These are phyloP conservation scores for Chaetophractus vellerosus DNA, from an alignment of 2,797 vertebrate genomes.

Conservation along the genomic window DNA sequence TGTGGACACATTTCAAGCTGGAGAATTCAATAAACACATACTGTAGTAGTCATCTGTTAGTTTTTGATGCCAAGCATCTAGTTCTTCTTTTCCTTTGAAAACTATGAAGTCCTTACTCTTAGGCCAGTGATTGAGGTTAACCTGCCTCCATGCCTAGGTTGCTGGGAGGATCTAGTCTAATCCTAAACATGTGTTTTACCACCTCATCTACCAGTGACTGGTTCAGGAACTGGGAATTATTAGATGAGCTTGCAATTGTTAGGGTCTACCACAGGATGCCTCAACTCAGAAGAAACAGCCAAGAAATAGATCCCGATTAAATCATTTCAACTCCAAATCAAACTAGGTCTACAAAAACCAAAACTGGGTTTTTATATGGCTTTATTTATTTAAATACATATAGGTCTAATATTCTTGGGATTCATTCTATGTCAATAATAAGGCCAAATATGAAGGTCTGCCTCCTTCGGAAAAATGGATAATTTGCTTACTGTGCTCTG, in stretches of 20 bases:
- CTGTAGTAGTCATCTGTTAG: neutral
- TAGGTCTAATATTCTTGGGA: neutral
- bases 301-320: neutral
- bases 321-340: slow-evolving; percentile 9
- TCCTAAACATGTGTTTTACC: neutral
- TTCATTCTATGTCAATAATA: neutral
- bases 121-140: neutral
- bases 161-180: neutral
- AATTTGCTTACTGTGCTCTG: neutral
- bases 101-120: neutral
- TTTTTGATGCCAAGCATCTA: neutral
- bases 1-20: neutral
- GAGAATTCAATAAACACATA: neutral
- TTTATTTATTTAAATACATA: neutral
- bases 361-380: neutral
- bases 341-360: slow-evolving; percentile 42
- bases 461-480: neutral
- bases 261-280: neutral
- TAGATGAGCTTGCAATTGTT: slow-evolving; percentile 10
- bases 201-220: neutral
- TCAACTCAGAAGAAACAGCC: slow-evolving; percentile 13
- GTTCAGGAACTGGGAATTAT: neutral
- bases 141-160: neutral
- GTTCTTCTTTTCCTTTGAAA: neutral
- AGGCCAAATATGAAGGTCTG: slow-evolving; percentile 9